Base-by-base conservation (phyloP, 2,888 invertebrate genomes). In the Chouioia cunea region DNA sequence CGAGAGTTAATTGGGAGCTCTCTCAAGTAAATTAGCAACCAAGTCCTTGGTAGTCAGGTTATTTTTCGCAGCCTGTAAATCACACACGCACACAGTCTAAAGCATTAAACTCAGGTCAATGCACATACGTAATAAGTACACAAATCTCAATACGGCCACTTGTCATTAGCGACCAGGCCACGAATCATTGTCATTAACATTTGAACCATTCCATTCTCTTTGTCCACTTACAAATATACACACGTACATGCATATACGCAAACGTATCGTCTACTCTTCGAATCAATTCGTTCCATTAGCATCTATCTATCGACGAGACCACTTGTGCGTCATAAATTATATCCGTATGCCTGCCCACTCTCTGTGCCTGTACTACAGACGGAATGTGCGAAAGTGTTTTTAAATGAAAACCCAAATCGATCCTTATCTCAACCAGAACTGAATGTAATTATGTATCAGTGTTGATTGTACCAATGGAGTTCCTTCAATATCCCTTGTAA, bases 111-210 rank as follows among this genome's bases (percentile, higher is more conserved):
- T 12, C 10, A 36, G 36, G 12, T 36, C 36, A 36, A 36, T 36
- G 36, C 36, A 36, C 10, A 36, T 36, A 36, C 36, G 1, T 36
- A 6, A 36, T 36, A 6, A 27, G 27, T 27, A 69, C 73, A 74
- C 72, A 74, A 75, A 76, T 76, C 57, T 65, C 47, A 72, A 73
- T 67, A 65, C 65, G 58, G 68, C 71, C 14, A 27, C 36, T 36
- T 8, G 10, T 36, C 36, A 36, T 36, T 36, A 36, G 36, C 10
- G 36, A 36, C 36, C 12, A 43, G 18, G 15, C 43, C 50, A 43
- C 36, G 43, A 57, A 52, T 20, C 52, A 53, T 59, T 27, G 23
- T 27, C 15, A n/a, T 20, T 50, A 15, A 16, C 6, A 16, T 64
- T 46, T 3, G 4, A n/a, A n/a, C n/a, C 44, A 52, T 44, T 14